Conservation (phyloP, 1,140 invertebrate genomes). For the Saccostrea echinata region DNA sequence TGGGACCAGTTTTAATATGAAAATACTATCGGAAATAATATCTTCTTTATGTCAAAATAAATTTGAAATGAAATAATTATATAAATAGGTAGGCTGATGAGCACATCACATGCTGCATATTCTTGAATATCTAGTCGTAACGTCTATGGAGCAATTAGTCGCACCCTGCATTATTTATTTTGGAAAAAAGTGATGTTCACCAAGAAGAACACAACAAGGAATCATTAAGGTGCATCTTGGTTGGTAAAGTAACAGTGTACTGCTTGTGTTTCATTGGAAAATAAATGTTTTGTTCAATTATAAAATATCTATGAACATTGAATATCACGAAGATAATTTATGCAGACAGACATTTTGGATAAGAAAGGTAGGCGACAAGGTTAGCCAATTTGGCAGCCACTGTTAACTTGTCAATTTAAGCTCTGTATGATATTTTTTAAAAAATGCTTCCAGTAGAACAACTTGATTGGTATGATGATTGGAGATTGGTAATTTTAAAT, state of each 20-base stretch:
- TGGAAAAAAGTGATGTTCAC: not conserved
- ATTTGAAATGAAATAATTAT: too few relatives aligned
- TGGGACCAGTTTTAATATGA: too few relatives aligned
- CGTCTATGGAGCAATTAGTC: not conserved
- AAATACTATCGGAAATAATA: too few relatives aligned
- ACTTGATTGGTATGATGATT: too few relatives aligned
- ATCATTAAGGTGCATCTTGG: not conserved
- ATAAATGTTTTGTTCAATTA: too few relatives aligned
- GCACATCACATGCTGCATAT: not conserved
- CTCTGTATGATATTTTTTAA: not conserved
- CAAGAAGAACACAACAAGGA: not conserved
- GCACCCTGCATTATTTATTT: not conserved
- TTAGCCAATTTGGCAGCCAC: constrained; percentile 35
- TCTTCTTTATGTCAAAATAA: too few relatives aligned
- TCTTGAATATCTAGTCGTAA: not conserved
- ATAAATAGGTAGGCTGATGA: too few relatives aligned
- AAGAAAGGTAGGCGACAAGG: constrained; percentile 35
- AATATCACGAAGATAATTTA: constrained; percentile 11
- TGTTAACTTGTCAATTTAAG: not conserved
- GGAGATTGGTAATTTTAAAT: too few relatives aligned
- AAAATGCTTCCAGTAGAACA: not conserved
- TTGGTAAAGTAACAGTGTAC: not conserved
- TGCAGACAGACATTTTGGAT: constrained; percentile 30
- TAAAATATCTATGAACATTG: not conserved
- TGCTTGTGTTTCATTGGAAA: too few relatives aligned